Percentiles rank a stretch among this genome's conserved stretches.
These are phyloP conservation scores for Acyrthosiphon pisum DNA, from an alignment of 1,140 invertebrate species.

Conservation along the genomic window DNA sequence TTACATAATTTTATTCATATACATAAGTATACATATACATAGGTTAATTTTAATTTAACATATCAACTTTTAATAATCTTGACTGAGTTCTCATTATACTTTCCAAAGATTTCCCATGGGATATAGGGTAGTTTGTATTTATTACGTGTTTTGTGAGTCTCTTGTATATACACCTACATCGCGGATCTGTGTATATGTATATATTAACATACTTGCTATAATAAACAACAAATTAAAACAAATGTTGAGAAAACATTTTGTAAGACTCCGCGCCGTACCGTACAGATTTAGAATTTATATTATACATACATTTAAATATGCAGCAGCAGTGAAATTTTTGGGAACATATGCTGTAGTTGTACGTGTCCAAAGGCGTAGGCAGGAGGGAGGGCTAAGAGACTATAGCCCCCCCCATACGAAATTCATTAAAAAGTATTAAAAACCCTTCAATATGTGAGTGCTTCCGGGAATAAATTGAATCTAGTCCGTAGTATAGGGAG, in stretches of 20 bases:
- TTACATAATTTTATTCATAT: neutral
- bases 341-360: neutral
- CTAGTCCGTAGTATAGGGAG: too few relatives aligned
- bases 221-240: constrained; percentile 22
- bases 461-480: too few relatives aligned
- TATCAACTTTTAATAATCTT: constrained; percentile 47
- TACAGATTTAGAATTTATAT: neutral
- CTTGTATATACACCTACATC: neutral
- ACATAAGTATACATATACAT: neutral
- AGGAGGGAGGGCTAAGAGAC: too few relatives aligned
- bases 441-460: too few relatives aligned
- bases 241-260: neutral
- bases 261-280: neutral
- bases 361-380: too few relatives aligned
- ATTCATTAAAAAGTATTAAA: too few relatives aligned
- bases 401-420: too few relatives aligned
- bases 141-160: neutral
- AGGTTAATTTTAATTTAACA: constrained; percentile 8
- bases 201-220: neutral
- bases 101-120: constrained; percentile 44
- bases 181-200: neutral
- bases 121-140: constrained; percentile 28
- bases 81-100: constrained; percentile 49
- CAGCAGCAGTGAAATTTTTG: neutral
- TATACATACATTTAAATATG: neutral